Conservation (phyloP, 2,797 vertebrate genomes). For the Aulostomus chinensis region DNA sequence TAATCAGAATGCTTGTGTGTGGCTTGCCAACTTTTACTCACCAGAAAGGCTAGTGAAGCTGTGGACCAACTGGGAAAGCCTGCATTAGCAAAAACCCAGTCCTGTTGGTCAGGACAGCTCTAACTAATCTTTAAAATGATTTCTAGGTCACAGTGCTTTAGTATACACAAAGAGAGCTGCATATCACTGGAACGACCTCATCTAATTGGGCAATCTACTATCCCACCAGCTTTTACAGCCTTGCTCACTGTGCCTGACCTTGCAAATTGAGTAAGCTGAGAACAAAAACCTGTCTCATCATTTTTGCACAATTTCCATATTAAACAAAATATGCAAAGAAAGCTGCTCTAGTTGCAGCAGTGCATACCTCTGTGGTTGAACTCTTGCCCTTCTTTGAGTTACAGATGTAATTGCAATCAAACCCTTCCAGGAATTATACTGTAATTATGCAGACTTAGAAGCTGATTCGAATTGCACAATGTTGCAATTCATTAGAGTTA, state of each 20-base stretch:
- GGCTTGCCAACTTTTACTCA: slow-evolving; percentile 21
- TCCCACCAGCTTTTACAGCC: slow-evolving; percentile 56
- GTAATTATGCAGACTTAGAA: slow-evolving; percentile 70
- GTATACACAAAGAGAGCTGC: slow-evolving; percentile 37
- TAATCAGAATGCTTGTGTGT: slow-evolving; percentile 23
- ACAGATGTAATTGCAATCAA: slow-evolving; percentile 48
- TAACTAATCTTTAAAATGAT: slow-evolving; percentile 61
- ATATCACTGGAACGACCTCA: slow-evolving; percentile 49
- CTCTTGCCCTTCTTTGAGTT: slow-evolving; percentile 40
- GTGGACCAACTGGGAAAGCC: slow-evolving; percentile 16
- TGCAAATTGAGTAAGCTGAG: slow-evolving; percentile 44
- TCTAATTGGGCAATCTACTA: slow-evolving; percentile 61
- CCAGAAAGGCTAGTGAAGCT: slow-evolving; percentile 8
- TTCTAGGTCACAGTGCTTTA: slow-evolving; percentile 59
- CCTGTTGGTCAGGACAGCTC: slow-evolving; percentile 35
- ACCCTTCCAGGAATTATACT: slow-evolving; percentile 54
- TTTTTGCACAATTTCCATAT: too few species aligned
- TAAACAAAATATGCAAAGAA: slow-evolving; percentile 32
- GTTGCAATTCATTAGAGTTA: slow-evolving; percentile 73
- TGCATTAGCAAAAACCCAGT: slow-evolving; percentile 22
- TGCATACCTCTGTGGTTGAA: slow-evolving; percentile 48
- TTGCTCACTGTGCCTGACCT: slow-evolving; percentile 58
- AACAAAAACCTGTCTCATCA: too few species aligned
- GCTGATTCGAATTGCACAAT: slow-evolving; percentile 70
- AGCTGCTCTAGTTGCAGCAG: slow-evolving; percentile 24